These are phyloP conservation scores for Danaus melanippus DNA, from an alignment of 1,140 invertebrate species.

Conservation along the genomic window DNA sequence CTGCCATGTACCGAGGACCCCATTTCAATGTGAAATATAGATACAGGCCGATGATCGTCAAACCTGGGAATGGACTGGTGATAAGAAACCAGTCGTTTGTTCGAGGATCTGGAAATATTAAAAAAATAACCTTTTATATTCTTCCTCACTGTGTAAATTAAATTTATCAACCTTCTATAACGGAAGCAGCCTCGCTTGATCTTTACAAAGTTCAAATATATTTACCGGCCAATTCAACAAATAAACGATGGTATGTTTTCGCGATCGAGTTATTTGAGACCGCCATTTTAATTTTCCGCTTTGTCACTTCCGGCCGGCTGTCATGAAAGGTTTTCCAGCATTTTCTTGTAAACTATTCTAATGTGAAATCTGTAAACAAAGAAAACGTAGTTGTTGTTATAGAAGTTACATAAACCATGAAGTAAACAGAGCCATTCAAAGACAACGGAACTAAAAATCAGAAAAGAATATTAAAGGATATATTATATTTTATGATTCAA, in stretches of 20 bases:
- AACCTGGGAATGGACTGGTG: conserved; percentile 81
- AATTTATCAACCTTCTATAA: too few species aligned
- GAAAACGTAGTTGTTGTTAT: conserved; percentile 1
- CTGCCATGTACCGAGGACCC: conserved; percentile 86
- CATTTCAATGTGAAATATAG: conserved; percentile 81
- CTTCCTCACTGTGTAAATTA: too few species aligned
- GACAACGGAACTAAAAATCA: too few species aligned
- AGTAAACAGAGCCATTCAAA: too few species aligned
- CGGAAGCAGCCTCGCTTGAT: too few species aligned
- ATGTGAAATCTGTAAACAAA: conserved; percentile 17
- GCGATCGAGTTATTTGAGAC: conserved; percentile 44
- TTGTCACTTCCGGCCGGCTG: conserved; percentile 19
- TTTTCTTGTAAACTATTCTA: conserved; percentile 24
- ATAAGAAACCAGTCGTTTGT: conserved; percentile 91
- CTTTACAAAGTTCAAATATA: not conserved
- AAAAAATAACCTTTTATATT: conserved; percentile 3
- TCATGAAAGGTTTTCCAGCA: conserved; percentile 42
- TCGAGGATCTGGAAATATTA: conserved; percentile 77
- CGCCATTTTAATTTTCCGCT: conserved; percentile 35
- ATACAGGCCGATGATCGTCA: conserved; percentile 79
- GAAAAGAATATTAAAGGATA: too few species aligned
- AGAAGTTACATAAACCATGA: too few species aligned
- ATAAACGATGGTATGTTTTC: conserved; percentile 41
- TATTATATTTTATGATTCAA: too few species aligned
- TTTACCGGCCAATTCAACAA: conserved; percentile 51